Evolutionary conservation across 2,113 vertebrate genomes (phyloP).

Genomic region (Atlantisia rogersi): DNA sequence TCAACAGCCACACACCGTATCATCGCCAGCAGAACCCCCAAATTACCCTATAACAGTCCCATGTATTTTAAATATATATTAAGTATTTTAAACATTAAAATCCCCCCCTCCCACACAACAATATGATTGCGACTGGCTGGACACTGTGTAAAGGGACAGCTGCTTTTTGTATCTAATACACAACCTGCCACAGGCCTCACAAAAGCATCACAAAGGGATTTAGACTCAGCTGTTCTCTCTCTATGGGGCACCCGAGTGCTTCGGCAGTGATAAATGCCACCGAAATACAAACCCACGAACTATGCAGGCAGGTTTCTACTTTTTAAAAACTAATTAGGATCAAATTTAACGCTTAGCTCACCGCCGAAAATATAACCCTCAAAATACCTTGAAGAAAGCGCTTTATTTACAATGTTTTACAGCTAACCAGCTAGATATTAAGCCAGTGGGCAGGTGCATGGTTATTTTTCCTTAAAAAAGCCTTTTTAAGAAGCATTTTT

Average conservation of each 20-base stretch:
- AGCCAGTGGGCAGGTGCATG: neutral
- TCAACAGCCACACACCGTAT: rapidly evolving
- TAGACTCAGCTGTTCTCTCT: neutral
- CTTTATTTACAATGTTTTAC: no score
- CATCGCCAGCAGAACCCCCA: rapidly evolving
- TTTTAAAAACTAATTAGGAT: no score
- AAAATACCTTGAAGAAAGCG: rapidly evolving
- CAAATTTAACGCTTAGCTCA: rapidly evolving
- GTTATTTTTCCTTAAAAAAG: neutral
- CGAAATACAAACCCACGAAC: neutral
- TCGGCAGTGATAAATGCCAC: neutral
- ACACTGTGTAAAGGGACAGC: rapidly evolving
- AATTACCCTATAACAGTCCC: rapidly evolving
- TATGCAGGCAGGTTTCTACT: rapidly evolving
- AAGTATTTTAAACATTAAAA: no score
- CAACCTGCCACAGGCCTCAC: rapidly evolving
- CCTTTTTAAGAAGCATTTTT: rapidly evolving
- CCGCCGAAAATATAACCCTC: neutral
- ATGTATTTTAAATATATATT: no score
- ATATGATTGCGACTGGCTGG: rapidly evolving
- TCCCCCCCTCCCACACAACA: no score
- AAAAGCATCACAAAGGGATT: neutral
- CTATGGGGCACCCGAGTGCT: neutral
- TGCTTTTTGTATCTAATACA: rapidly evolving
- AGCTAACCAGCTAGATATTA: rapidly evolving